Base-by-base conservation (phyloP, 2,888 invertebrate genomes). In the Pedicia rivosa region DNA sequence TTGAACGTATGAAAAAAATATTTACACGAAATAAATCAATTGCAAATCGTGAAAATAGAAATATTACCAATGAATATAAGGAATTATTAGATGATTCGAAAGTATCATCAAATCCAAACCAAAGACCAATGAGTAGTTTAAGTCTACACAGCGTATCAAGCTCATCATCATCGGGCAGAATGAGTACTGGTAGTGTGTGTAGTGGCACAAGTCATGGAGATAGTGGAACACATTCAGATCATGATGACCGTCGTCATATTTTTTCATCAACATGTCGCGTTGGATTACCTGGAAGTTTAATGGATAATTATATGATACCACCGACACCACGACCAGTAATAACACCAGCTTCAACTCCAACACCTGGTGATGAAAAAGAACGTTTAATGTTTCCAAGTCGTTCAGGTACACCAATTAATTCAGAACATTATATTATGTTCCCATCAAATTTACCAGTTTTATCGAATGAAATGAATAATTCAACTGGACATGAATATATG, bases 201-300 rank as follows among this genome's bases (percentile, higher is more conserved):
- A 83, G 83, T 47, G 82, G 79, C 3, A 75, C 78, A 22, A 84
- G 84, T 48, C 66, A 81, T 1, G 82, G 81, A 0, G 87, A 87
- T 49, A 83, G 82, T 50, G 84, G 86, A 38, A 81, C 83, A 0
- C 83, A 83, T 52, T 86, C 86, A 0, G 86, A 86, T 54, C 73
- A 74, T 37, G 86, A 86, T 43, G 84, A 84, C 38, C 72, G 80
- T 43, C 52, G 60, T 13, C 42, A 41, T 30, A 35, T 40, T 5
- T 41, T 40, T 37, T 38, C 29, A 5, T 22, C 12, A 50, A 46
- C 35, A 22, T 59, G 56, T 36, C 54, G 59, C 4, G 44, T 56
- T 19, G 58, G 54, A n/a, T 52, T 48, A 6, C 49, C 56, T 0
- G 58, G 55, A 1, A 53, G 56, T 12, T 44, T 59, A 15, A 60